These are phyloP conservation scores for Diaprepes abbreviatus DNA, from an alignment of 2,888 invertebrate species.

Conservation along the genomic window DNA sequence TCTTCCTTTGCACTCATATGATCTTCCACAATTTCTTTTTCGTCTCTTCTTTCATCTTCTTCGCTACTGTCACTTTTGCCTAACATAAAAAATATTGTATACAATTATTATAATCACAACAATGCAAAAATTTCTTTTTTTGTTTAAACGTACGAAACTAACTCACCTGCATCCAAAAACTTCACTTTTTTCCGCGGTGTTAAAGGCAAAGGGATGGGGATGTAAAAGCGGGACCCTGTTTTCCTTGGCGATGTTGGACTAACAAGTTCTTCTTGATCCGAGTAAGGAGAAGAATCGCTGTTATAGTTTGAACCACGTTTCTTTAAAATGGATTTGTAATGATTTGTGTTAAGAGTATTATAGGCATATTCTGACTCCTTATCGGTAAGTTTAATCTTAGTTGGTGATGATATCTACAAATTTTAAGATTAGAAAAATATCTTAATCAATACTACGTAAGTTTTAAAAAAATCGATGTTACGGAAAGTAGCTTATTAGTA, in stretches of 20 bases:
- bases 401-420: conserved; percentile 3
- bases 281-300: conserved; percentile 61
- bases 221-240: conserved; percentile 74
- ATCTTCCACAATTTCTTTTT: conserved; percentile 18
- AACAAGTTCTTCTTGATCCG: conserved; percentile 59
- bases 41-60: conserved; percentile 43
- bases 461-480: too few species aligned
- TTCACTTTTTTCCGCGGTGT: conserved; percentile 78
- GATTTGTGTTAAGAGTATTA: conserved; percentile 15
- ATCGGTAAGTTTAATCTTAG: conserved; percentile 7
- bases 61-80: conserved; percentile 40
- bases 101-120: too few species aligned
- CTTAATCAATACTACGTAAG: too few species aligned
- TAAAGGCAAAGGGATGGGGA: conserved; percentile 69
- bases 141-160: too few species aligned
- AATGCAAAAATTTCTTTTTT: too few species aligned
- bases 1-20: background rate
- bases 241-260: conserved; percentile 61
- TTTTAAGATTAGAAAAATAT: background rate
- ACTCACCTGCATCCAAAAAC: conserved; percentile 78
- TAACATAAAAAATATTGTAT: too few species aligned
- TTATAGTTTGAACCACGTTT: conserved; percentile 66
- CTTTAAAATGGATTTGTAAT: conserved; percentile 72
- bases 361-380: conserved; percentile 27
- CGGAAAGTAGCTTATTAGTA: too few species aligned